A percentile compares a stretch with the other conserved stretches of the same genome.
Evolutionary conservation across 2,888 invertebrate species (phyloP).

Genomic region (Prionchulus punctatus): DNA sequence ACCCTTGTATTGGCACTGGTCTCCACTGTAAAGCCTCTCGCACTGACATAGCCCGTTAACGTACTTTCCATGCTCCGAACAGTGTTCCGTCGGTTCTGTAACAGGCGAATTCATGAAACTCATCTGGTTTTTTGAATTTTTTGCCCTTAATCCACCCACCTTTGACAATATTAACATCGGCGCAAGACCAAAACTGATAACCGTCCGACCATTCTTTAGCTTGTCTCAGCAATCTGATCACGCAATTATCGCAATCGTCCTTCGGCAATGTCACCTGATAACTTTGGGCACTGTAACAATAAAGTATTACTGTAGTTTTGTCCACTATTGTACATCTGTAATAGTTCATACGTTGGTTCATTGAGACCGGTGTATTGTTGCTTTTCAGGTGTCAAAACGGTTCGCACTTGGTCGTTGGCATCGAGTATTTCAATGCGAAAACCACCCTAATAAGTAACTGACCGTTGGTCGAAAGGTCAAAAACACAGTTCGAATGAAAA

Average conservation of each 20-base stretch:
- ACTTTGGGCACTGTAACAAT: conserved; percentile 54
- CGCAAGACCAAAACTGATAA: conserved; percentile 86
- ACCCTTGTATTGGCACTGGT: conserved; percentile 57
- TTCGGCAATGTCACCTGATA: conserved; percentile 61
- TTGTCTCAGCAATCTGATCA: conserved; percentile 67
- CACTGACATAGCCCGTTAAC: conserved; percentile 31
- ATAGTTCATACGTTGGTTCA: conserved; percentile 4
- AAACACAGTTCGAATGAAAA: background rate
- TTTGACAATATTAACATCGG: conserved; percentile 49
- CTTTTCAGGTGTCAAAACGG: conserved; percentile 65
- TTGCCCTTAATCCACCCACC: conserved; percentile 34
- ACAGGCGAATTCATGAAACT: conserved; percentile 9
- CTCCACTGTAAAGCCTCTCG: conserved; percentile 51
- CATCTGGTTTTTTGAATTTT: background rate
- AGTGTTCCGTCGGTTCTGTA: conserved; percentile 53
- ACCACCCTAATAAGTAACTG: conserved; percentile 53
- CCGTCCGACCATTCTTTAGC: conserved; percentile 71
- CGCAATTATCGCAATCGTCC: conserved; percentile 70
- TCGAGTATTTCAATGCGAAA: conserved; percentile 73
- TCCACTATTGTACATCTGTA: background rate
- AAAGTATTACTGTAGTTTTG: background rate
- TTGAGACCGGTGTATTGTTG: conserved; percentile 42
- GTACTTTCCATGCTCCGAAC: conserved; percentile 56
- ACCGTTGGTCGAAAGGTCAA: background rate
- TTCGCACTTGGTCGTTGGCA: conserved; percentile 59